Conservation (phyloP, 2,113 vertebrate genomes). For the Struthidea cinerea region DNA sequence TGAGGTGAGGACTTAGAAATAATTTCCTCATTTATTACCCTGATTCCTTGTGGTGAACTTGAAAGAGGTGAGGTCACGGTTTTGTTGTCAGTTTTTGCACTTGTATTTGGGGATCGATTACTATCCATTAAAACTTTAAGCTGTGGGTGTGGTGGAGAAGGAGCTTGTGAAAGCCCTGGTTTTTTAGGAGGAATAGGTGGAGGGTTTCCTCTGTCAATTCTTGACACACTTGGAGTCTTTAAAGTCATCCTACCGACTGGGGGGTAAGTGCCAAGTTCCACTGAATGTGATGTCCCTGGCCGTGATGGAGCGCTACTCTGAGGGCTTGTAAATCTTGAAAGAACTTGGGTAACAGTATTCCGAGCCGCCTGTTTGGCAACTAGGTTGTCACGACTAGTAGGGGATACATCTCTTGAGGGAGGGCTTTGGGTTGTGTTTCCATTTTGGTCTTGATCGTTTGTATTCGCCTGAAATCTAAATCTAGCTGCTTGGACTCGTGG, state of each 20-base stretch:
- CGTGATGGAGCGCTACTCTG: conserved; percentile 71
- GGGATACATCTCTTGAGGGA: conserved; percentile 89
- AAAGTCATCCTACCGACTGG: conserved; percentile 72
- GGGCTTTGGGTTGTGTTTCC: conserved; percentile 88
- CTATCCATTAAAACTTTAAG: conserved; percentile 87
- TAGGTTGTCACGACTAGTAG: conserved; percentile 90
- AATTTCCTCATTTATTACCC: conserved; percentile 81
- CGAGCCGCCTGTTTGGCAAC: conserved; percentile 93
- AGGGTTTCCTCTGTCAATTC: conserved; percentile 96
- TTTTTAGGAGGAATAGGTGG: conserved; percentile 99
- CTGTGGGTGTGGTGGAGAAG: conserved; percentile 90
- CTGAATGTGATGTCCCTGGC: conserved; percentile 63
- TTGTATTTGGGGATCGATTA: conserved; percentile 79
- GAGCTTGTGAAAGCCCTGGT: conserved; percentile 95
- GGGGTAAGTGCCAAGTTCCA: conserved; percentile 78
- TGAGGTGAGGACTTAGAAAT: conserved; percentile 88
- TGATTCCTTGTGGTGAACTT: conserved; percentile 77
- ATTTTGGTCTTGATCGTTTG: conserved; percentile 93
- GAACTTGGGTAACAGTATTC: conserved; percentile 94
- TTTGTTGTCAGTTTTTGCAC: conserved; percentile 80
- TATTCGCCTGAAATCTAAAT: conserved; percentile 89
- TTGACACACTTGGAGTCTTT: conserved; percentile 86
- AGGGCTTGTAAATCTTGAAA: conserved; percentile 93
- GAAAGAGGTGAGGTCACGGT: conserved; percentile 74
- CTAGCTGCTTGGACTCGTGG: conserved; percentile 92